Conservation (phyloP, 1,140 invertebrate genomes). For the Ips nitidus region DNA sequence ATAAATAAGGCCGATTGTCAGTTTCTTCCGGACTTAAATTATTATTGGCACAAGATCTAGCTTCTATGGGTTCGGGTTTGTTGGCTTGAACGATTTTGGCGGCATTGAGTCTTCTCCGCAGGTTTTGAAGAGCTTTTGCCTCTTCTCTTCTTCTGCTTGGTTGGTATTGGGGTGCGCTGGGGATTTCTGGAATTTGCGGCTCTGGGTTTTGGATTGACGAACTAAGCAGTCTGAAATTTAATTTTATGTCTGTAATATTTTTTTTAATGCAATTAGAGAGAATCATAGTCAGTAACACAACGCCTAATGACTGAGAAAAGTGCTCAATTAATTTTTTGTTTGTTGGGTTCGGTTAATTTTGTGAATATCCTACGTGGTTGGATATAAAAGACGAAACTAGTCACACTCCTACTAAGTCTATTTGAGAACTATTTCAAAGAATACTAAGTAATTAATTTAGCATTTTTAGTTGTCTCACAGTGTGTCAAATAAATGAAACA, state of each 20-base stretch:
- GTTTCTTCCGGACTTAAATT: conserved; percentile 44
- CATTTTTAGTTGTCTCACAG: no score
- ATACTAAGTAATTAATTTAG: no score
- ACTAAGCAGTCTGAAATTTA: conserved; percentile 39
- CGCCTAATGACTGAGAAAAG: neutral
- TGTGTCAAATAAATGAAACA: no score
- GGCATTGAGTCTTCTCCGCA: conserved; percentile 49
- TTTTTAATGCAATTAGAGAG: no score
- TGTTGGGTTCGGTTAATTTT: neutral
- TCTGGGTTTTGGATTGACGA: conserved; percentile 39
- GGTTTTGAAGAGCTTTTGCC: conserved; percentile 50
- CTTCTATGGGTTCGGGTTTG: conserved; percentile 42
- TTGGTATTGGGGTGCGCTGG: conserved; percentile 45
- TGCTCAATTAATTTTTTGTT: neutral
- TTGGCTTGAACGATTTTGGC: conserved; percentile 47
- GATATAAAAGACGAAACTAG: no score
- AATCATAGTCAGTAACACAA: no score
- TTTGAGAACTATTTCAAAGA: no score
- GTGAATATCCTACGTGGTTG: no score
- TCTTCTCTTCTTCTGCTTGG: conserved; percentile 52
- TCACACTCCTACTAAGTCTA: no score
- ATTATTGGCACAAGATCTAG: conserved; percentile 40
- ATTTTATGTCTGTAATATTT: neutral
- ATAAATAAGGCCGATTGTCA: conserved; percentile 50
- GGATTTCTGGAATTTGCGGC: conserved; percentile 48